phyloP scores from a whole-genome alignment of 1,140 invertebrate genomes.

The Tetraneura akinire region DNA sequence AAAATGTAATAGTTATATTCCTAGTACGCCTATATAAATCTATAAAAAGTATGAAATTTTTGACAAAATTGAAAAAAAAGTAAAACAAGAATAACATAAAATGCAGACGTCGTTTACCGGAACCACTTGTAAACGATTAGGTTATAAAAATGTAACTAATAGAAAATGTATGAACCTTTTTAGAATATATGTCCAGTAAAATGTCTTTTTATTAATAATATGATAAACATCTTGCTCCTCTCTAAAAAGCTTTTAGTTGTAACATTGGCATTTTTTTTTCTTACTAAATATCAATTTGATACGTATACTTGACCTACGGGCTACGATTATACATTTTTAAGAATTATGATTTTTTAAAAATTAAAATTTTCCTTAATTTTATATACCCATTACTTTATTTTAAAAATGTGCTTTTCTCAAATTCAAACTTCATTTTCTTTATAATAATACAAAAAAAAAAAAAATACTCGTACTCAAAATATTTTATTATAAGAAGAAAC shows the following conservation, averaged over 20 bases:
- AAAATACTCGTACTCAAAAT: too few relatives aligned
- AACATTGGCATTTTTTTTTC: not conserved
- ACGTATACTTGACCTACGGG: not conserved
- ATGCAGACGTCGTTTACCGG: conserved; percentile 14
- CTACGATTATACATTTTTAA: not conserved
- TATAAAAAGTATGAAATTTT: not conserved
- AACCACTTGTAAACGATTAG: conserved; percentile 11
- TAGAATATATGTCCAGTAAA: not conserved
- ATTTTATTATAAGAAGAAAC: too few relatives aligned
- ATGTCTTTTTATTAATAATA: not conserved
- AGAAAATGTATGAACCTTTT: conserved; percentile 4
- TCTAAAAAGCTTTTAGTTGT: not conserved
- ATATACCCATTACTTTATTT: too few relatives aligned
- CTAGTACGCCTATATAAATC: too few relatives aligned
- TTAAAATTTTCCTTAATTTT: too few relatives aligned
- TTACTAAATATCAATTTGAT: not conserved
- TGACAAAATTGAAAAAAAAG: not conserved
- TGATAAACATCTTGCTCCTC: not conserved
- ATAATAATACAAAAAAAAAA: too few relatives aligned
- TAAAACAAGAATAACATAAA: conserved; percentile 18
- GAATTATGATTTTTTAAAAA: too few relatives aligned
- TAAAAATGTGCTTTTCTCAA: too few relatives aligned
- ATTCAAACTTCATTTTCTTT: too few relatives aligned
- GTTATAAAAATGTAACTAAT: conserved; percentile 16
- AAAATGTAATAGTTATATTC: too few relatives aligned